A percentile compares a stretch with the other conserved stretches of the same genome.
Evolutionary conservation across 1,140 invertebrate species (phyloP).

Genomic region (Penaeus vannamei): DNA sequence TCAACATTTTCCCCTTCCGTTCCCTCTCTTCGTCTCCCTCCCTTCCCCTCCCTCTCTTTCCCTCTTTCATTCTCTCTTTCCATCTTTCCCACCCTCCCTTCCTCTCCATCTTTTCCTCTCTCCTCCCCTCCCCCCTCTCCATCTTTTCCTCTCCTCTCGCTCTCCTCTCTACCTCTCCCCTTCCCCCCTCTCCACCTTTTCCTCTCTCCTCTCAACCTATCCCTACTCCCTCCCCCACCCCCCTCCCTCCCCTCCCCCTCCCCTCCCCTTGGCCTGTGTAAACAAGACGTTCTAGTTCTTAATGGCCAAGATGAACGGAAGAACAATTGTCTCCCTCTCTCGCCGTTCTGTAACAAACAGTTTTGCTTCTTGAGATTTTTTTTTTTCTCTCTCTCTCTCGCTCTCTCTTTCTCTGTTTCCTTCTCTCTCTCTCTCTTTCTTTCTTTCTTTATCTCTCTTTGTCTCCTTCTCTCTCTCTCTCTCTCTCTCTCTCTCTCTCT

Average conservation of each 20-base stretch:
- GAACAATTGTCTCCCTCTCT: too few relatives aligned
- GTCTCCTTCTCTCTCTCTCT: neutral
- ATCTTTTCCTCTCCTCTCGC: neutral
- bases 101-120: neutral
- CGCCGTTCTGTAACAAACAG: too few relatives aligned
- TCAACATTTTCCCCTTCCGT: too few relatives aligned
- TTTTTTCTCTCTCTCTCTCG: too few relatives aligned
- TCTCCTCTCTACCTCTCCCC: neutral
- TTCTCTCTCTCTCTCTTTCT: neutral
- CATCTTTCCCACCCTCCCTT: neutral
- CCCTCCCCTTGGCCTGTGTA: neutral
- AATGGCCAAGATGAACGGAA: too few relatives aligned
- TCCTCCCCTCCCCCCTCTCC: neutral
- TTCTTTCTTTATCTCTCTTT: too few relatives aligned
- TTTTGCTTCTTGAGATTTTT: too few relatives aligned
- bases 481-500: conserved; percentile 1
- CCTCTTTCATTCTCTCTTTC: neutral
- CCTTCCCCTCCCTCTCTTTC: neutral
- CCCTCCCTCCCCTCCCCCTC: neutral
- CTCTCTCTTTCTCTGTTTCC: neutral
- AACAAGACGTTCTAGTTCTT: too few relatives aligned
- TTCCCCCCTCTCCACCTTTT: neutral
- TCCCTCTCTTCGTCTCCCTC: neutral
- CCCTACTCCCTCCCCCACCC: too few relatives aligned
- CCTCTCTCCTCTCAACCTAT: neutral